Evolutionary conservation across 2,113 vertebrate species (phyloP), one percentile per base, ranked within the genome.

Genomic region (Upupa epops): DNA sequence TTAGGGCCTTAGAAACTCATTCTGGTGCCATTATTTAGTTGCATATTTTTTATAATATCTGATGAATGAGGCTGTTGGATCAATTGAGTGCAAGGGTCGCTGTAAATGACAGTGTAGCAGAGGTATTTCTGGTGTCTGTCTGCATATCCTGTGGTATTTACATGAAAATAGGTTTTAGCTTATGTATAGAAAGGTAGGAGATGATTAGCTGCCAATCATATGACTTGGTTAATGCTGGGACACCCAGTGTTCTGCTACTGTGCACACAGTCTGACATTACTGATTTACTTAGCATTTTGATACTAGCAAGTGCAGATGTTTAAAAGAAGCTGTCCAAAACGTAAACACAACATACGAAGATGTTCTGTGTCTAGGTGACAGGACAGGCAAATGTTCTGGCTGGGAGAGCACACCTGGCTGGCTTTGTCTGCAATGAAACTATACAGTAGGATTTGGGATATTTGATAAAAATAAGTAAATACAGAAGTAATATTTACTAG

Each of bases 181-280:
- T 81, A 32, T 74, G n/a, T 80, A 3, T 7, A 42, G 87, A 94
- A 69, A 28, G 86, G 72, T 63, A 90, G 40, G 51, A 95, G 95
- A 96, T 94, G n/a, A 96, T 93, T 77, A 93, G 46, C 69, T 97
- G 94, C 93, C 97, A 88, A 21, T 96, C 77, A 66, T 46, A 51
- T 77, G 32, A 32, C 80, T 58, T 84, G 76, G 89, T 11, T 89
- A 84, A 93, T 71, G 79, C 68, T 72, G 18, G 54, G 77, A 88
- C 66, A 42, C 74, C 36, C 68, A 29, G 17, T 61, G 32, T 84
- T 64, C 84, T 88, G 31, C 55, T 31, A 68, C 93, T 94, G 73
- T 87, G 66, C 22, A 49, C 86, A 45, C 26, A 83, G 46, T 73
- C 82, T 93, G 94, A 89, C 65, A 59, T 37, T 82, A 95, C 81